These are phyloP conservation scores for Drosophila bocki DNA, from an alignment of 1,140 invertebrate genomes.

Conservation along the genomic window DNA sequence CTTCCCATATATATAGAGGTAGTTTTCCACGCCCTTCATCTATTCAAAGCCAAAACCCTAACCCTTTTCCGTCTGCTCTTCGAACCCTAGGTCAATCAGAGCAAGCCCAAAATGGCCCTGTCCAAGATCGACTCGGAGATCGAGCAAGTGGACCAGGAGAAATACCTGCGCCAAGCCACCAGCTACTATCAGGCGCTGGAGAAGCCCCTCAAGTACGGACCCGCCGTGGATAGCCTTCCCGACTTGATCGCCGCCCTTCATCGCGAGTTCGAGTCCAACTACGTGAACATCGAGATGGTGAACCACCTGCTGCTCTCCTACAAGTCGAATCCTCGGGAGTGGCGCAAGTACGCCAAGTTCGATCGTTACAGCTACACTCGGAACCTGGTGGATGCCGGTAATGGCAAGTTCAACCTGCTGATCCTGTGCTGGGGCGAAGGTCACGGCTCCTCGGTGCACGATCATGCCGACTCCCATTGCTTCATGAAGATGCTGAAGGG, in stretches of 20 bases:
- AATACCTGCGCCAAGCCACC: slow-evolving; percentile 78
- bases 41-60: neutral
- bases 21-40: slow-evolving; percentile 56
- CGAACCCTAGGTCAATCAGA: slow-evolving; percentile 69
- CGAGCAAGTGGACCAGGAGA: slow-evolving; percentile 75
- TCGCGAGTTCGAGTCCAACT: slow-evolving; percentile 90
- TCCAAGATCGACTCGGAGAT: slow-evolving; percentile 77
- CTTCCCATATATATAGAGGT: slow-evolving; percentile 21
- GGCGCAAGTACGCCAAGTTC: slow-evolving; percentile 98
- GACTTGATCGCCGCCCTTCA: slow-evolving; percentile 91
- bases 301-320: slow-evolving; percentile 93
- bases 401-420: slow-evolving; percentile 99
- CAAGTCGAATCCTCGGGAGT: slow-evolving; percentile 94
- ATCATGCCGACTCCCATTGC: slow-evolving; percentile 98
- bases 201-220: slow-evolving; percentile 82
- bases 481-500: slow-evolving; percentile 97
- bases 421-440: slow-evolving; percentile 98
- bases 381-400: slow-evolving; percentile 97
- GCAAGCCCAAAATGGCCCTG: slow-evolving; percentile 72
- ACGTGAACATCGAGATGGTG: slow-evolving; percentile 95
- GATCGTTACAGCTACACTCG: slow-evolving; percentile 97
- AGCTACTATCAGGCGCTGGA: slow-evolving; percentile 78
- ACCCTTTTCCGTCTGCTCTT: neutral
- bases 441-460: slow-evolving; percentile 97
- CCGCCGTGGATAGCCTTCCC: slow-evolving; percentile 86